These are phyloP conservation scores for Rhagoletis zephyria DNA, from an alignment of 1,140 invertebrate genomes.

Conservation along the genomic window DNA sequence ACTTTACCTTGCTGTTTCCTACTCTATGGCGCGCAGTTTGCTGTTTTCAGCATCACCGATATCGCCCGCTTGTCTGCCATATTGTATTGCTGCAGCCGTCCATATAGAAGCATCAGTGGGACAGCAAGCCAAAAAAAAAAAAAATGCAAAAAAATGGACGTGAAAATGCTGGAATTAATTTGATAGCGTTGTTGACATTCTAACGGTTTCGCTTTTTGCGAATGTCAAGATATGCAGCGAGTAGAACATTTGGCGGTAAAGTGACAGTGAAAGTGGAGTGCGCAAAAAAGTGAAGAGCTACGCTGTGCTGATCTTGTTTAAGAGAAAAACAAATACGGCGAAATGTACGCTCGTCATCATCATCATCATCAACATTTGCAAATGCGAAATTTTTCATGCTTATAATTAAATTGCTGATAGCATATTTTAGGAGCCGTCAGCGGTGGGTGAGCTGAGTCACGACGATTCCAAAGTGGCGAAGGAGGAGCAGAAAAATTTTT, in stretches of 20 bases:
- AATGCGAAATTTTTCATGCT: not conserved
- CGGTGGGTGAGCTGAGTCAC: not conserved
- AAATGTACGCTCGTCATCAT: not conserved
- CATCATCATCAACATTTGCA: not conserved
- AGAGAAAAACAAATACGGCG: not conserved
- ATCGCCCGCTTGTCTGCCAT: not conserved
- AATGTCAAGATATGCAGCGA: not conserved
- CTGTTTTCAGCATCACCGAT: not conserved
- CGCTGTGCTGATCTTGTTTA: not conserved
- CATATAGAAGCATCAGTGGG: not conserved
- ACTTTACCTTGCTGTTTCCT: not conserved
- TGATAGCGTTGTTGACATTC: constrained; percentile 48
- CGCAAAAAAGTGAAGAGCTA: not conserved
- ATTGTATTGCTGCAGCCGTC: not conserved
- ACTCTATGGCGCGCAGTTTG: not conserved
- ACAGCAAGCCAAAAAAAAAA: not conserved
- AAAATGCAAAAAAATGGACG: not conserved
- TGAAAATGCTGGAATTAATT: constrained; percentile 51
- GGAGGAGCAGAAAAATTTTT: not conserved
- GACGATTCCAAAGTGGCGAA: not conserved
- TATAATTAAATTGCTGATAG: constrained; percentile 36
- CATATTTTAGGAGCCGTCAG: not conserved
- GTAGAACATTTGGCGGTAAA: constrained; percentile 27
- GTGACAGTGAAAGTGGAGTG: constrained; percentile 35
- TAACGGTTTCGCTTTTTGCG: constrained; percentile 23